Base-by-base conservation (phyloP, 2,797 vertebrate genomes). In the Geotrypetes seraphini region DNA sequence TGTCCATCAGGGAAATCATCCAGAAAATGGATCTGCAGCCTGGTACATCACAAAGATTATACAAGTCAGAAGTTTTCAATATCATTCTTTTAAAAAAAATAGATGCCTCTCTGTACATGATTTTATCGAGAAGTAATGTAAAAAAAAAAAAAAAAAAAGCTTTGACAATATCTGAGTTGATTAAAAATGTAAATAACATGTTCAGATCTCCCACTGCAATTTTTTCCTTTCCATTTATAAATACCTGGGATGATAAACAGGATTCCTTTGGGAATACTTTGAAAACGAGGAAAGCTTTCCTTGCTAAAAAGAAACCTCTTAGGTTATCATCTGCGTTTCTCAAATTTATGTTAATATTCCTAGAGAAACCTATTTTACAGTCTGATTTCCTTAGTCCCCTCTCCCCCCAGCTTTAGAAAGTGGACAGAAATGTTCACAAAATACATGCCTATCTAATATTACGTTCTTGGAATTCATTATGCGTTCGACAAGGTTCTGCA, bases 1-100 rank as follows among this genome's bases (percentile, higher is more conserved):
- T 47, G 59, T 51, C 53, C 65, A 67, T 63, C 43, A 60, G 73
- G 69, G 71, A 84, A 78, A 78, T 77, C 57, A 75, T 6, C 55
- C 29, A 44, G 43, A 60, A 77, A 79, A 74, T 62, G 38, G 73
- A 68, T 61, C 63, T 69, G 49, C 53, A 73, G 62, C 43, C 47
- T 54, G 47, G 50, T 68, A 73, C 60, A 66, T 57, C 57, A 58
- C 37, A 47, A 57, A 65, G 53, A 61, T 71, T 75, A 76, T 69
- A 69, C 11, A 44, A 69, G 53, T 50, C 43, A 70, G 42, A 50
- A 52, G 49, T 30, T 31, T 53, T 63, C 66, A 39, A 34, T 55
- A 60, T 51, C 44, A 58, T 55, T 47, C 48, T 60, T 51, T 50
- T 36, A 39, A 51, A 34, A 51, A 34, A n/a, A 12, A 13, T 7